Percentiles rank a stretch among this genome's conserved stretches.
Conservation (phyloP, 2,113 vertebrate species). For the Falcunculus frontatus region DNA sequence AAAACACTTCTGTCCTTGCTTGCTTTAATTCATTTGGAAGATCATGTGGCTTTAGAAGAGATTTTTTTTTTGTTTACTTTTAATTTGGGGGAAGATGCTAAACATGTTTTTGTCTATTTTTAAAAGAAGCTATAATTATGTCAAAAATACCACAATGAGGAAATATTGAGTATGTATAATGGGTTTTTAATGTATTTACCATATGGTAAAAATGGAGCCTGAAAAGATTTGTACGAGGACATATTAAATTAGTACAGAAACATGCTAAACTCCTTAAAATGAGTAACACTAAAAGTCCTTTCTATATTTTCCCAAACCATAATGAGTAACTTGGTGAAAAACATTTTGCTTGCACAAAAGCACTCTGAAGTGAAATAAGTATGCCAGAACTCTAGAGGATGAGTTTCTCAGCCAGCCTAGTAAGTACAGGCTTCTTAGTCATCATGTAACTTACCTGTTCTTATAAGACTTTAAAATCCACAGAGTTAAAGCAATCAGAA, state of each 20-base stretch:
- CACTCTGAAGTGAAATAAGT: neutral
- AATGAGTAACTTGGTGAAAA: conserved; percentile 19
- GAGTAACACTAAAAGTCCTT: neutral
- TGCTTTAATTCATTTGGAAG: neutral
- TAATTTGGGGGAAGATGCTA: neutral
- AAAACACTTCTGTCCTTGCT: neutral
- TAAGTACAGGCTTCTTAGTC: neutral
- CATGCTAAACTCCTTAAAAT: conserved; percentile 21
- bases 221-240: neutral
- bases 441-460: neutral
- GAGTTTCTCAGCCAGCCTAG: neutral
- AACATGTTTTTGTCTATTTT: conserved; percentile 26
- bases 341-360: neutral
- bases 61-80: neutral
- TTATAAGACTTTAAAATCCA: neutral
- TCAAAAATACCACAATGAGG: conserved; percentile 26
- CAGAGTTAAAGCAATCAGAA: neutral
- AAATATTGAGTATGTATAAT: neutral
- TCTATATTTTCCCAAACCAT: conserved; percentile 22
- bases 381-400: neutral
- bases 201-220: neutral
- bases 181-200: neutral
- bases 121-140: conserved; percentile 29
- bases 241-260: conserved; percentile 8
- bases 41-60: neutral